Base-by-base conservation (phyloP, 2,797 vertebrate species). In the Psittacula echo region DNA sequence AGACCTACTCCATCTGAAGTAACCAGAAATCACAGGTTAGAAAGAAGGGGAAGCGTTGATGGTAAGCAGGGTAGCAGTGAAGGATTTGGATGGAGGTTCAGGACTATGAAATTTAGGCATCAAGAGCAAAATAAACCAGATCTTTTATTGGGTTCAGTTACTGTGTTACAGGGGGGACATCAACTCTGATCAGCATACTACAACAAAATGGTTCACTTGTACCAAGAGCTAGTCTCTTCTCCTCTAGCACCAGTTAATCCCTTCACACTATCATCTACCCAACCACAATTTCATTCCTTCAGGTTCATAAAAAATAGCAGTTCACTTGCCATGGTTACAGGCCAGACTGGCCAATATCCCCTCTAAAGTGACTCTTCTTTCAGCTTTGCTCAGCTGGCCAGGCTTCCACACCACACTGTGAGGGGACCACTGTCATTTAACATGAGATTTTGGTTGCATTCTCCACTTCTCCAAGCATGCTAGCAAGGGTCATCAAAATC, bases 161-260 rank as follows among this genome's bases (percentile, higher is more conserved):
- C 3, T 0, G 0, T 51, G 27, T 68, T 74, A 64, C 15, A 67
- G 39, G 17, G 34, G 23, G 65, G 54, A 54, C 21, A 60, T 32
- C 41, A 64, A 7, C 32, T 84, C 29, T 39, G 16, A 66, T 7
- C 11, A 13, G 13, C 7, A 10, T 17, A 32, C 37, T 60, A 41
- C 27, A 19, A 56, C 7, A 60, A 66, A 79, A 26, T 1, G 2
- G 7, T 51, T 72, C 61, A 18, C 7, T 45, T 42, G 19, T 26
- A 39, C 42, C 21, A 78, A n/a, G 65, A 68, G 1, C 16, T 8
- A 41, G 16, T n/a, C 3, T 16, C 9, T 34, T 60, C 41, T 78
- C 9, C 30, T 60, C 18, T 24, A 78, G 32, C 29, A 42, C 9
- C 3, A 45, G 3, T 20, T 53, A 60, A 27, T 45, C 15, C 34